Evolutionary conservation across 2,888 invertebrate species (phyloP).

Genomic region (Cantharis lateralis): DNA sequence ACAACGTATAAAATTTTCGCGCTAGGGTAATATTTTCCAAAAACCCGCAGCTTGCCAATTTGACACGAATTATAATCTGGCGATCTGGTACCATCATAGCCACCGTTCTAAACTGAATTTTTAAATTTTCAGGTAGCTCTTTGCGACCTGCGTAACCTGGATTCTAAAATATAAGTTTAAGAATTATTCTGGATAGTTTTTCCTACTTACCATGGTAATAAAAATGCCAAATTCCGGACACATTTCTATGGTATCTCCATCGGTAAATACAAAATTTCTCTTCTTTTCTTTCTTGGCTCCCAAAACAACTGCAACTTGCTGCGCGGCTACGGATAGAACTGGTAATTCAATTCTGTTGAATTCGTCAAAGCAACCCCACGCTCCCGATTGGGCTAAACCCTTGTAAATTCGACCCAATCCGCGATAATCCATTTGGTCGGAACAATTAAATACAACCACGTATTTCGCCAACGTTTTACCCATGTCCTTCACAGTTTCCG

Average conservation of each 20-base stretch:
- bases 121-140: slow-evolving; percentile 94
- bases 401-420: slow-evolving; percentile 95
- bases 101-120: slow-evolving; percentile 96
- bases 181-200: background rate
- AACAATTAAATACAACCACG: slow-evolving; percentile 96
- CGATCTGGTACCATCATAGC: slow-evolving; percentile 99
- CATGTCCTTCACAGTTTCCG: slow-evolving; percentile 98
- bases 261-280: slow-evolving; percentile 89
- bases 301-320: slow-evolving; percentile 93
- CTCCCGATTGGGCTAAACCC: slow-evolving; percentile 92
- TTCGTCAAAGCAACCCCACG: slow-evolving; percentile 98
- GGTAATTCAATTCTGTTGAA: slow-evolving; percentile 95
- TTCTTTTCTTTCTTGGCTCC: slow-evolving; percentile 93
- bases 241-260: slow-evolving; percentile 90
- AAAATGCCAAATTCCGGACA: slow-evolving; percentile 97
- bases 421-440: slow-evolving; percentile 98
- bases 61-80: slow-evolving; percentile 95
- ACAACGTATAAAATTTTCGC: slow-evolving; percentile 93
- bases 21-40: slow-evolving; percentile 93
- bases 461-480: slow-evolving; percentile 96
- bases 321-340: slow-evolving; percentile 93
- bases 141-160: slow-evolving; percentile 97
- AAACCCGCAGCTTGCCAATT: slow-evolving; percentile 94
- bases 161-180: slow-evolving; percentile 69
- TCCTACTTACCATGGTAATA: slow-evolving; percentile 82